These are phyloP conservation scores for Polyommatus icarus DNA, from an alignment of 2,888 invertebrate species.

Conservation along the genomic window DNA sequence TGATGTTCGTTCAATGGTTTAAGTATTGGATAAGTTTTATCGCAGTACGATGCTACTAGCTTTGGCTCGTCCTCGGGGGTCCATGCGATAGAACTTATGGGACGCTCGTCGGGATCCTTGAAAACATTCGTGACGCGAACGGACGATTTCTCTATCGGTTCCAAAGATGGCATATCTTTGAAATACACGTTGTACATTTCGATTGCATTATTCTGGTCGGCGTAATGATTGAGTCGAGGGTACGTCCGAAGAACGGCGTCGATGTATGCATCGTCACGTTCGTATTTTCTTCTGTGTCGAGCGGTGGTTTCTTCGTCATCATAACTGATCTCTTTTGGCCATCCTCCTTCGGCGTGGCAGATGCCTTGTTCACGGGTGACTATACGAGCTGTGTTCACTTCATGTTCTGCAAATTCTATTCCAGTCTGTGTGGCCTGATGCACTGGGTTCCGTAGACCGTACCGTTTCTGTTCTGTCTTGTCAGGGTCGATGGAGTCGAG, in stretches of 20 bases:
- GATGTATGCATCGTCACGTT: constrained; percentile 87
- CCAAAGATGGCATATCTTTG: constrained; percentile 67
- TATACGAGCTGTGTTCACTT: constrained; percentile 81
- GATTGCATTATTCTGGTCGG: constrained; percentile 87
- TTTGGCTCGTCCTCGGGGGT: constrained; percentile 82
- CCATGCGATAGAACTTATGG: constrained; percentile 83
- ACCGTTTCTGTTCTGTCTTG: constrained; percentile 54
- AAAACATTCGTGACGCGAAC: constrained; percentile 82
- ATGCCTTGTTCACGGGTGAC: constrained; percentile 76
- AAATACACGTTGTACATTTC: constrained; percentile 89
- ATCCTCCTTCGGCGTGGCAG: constrained; percentile 88
- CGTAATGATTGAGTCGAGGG: constrained; percentile 79
- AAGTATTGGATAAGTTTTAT: constrained; percentile 49
- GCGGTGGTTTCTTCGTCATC: constrained; percentile 84
- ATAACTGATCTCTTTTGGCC: constrained; percentile 86
- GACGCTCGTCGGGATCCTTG: constrained; percentile 72
- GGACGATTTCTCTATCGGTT: constrained; percentile 70
- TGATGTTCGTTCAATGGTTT: constrained; percentile 56
- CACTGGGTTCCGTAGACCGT: constrained; percentile 68
- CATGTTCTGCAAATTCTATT: constrained; percentile 54
- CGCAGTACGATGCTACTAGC: constrained; percentile 82
- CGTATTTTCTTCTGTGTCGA: constrained; percentile 86
- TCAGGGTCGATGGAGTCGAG: constrained; percentile 58
- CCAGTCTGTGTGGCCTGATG: constrained; percentile 62
- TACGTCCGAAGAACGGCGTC: constrained; percentile 78